Base-by-base conservation (phyloP, 2,888 invertebrate genomes). In the Euphydryas editha region DNA sequence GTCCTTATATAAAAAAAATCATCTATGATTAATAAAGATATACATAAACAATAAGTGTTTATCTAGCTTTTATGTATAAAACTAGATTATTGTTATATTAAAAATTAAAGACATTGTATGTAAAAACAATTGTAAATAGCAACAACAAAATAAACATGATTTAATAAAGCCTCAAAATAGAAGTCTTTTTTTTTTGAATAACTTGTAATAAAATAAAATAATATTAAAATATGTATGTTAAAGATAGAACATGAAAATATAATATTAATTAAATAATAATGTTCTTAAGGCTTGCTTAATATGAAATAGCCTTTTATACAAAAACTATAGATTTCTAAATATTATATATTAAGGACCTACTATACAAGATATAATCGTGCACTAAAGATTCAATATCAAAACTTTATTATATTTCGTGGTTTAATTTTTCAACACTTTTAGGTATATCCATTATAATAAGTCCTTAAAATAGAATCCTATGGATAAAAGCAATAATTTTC, bases 41-140 rank as follows among this genome's bases (percentile, higher is more conserved):
- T 24, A 59, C n/a, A 58, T 46, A 57, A 64, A 68, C 44, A 60
- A 58, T 60, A 60, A 64, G 21, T 46, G 51, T 47, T 30, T 73
- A 75, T 44, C 18, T 51, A 46, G 46, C 58, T 47, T 66, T 44
- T 46, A 64, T 64, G 47, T 62, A 68, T 64, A 69, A 59, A 56
- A 60, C 62, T 71, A 64, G 47, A 56, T 24, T 68, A 62, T 62
- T 55, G 79, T 78, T 78, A 78, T 75, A 74, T 77, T 80, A 77
- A 80, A 83, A 82, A 84, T 85, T 83, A 83, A 84, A 84, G 79
- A 83, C 78, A 79, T 80, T 81, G 81, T 80, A 82, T 81, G 79
- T 82, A 76, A 83, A 88, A 89, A 90, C 88, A 89, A 88, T 82
- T 89, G 87, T 88, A 90, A 90, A 90, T 88, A 90, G 86, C 86